Evolutionary conservation across 1,140 invertebrate genomes (phyloP).

Genomic region (Drosophila rufa): DNA sequence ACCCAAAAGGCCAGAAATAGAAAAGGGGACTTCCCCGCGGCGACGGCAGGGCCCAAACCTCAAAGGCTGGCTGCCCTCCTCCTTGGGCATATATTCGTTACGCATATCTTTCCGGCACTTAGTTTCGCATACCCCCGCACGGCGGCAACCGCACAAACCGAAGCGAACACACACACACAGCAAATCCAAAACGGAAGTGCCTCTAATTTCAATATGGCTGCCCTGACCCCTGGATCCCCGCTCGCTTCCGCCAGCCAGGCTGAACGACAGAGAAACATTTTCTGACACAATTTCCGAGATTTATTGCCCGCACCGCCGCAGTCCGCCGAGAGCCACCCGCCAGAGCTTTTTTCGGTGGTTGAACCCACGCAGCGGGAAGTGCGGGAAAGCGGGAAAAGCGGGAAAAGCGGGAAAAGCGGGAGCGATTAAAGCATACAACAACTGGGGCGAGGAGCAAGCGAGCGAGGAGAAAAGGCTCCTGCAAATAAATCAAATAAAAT

Average conservation of each 20-base stretch:
- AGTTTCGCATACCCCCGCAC: conserved; percentile 53
- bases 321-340: conserved; percentile 23
- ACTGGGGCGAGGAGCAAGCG: neutral
- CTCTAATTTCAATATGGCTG: conserved; percentile 81
- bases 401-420: conserved; percentile 22
- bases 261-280: conserved; percentile 67
- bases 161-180: conserved; percentile 16
- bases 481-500: conserved; percentile 82
- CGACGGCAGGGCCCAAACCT: conserved; percentile 1
- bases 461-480: conserved; percentile 19
- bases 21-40: conserved; percentile 9
- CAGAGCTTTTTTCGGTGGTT: conserved; percentile 37
- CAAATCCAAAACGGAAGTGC: conserved; percentile 70
- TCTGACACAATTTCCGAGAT: conserved; percentile 82
- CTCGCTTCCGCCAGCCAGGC: conserved; percentile 12
- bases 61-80: neutral
- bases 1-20: conserved; percentile 13
- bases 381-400: conserved; percentile 3
- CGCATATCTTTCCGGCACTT: conserved; percentile 81
- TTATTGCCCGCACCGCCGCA: conserved; percentile 65
- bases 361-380: conserved; percentile 15
- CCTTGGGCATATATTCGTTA: conserved; percentile 42
- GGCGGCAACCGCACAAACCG: conserved; percentile 24
- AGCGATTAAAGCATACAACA: conserved; percentile 41
- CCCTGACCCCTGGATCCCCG: conserved; percentile 24